Base-by-base conservation (phyloP, 2,113 vertebrate genomes). In the Gymnobelideus leadbeateri region DNA sequence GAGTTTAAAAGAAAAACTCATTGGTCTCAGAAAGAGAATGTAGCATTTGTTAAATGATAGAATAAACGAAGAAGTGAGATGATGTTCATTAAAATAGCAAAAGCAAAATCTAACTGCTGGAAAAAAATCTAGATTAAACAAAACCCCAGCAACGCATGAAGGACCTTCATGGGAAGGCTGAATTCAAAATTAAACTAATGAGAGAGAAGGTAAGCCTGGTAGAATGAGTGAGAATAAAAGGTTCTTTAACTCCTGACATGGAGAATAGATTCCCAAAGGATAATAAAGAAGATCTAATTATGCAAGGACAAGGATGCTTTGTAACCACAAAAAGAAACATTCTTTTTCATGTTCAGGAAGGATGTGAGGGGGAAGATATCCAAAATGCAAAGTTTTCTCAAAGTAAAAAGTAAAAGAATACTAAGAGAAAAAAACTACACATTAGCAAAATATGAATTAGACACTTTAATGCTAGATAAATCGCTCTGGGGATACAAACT, bases 131-230 rank as follows among this genome's bases (percentile, higher is more conserved):
- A 49, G 53, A 53, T 77, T 92, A 94, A 97, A 96, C 91, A 95
- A 96, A 49, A 77, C 68, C 57, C 91, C 91, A 97, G n/a, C n/a
- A 97, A 92, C 95, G 90, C 68, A 97, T 92, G n/a, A 94, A 92
- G 92, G 89, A 91, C 10, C 7, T 95, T 95, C 50, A 46, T 25
- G 68, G 91, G 23, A 93, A 93, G 92, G 89, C 50, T 53, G 43
- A 14, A 94, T 55, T 43, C n/a, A 92, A 96, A 97, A 97, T 96
- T 93, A 97, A 97, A 96, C 90, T 96, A 95, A 96, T 50, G 91
- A 95, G 68, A 43, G 68, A 43, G 68, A 23, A 61, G 77, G 26
- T 51, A 4, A 96, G 14, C 12, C n/a, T 92, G 68, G 37, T 84
- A 95, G 92, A 95, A 97, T 94, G 94, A 96, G 92, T 89, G 55